Conservation (phyloP, 2,113 vertebrate species). For the Hyla sarda region DNA sequence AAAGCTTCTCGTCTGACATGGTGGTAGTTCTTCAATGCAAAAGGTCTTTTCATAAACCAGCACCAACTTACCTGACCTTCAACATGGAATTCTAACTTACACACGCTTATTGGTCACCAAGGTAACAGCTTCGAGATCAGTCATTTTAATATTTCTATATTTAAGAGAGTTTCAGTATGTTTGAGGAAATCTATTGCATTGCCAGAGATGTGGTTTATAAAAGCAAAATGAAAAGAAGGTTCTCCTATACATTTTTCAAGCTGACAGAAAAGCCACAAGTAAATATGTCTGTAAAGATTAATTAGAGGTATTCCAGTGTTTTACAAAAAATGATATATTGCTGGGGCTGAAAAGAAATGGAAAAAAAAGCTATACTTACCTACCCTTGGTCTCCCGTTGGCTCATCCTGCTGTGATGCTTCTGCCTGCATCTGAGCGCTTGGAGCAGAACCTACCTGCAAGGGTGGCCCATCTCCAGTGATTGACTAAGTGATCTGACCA, state of each 20-base stretch:
- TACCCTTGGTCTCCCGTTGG: too few relatives aligned
- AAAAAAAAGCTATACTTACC: too few relatives aligned
- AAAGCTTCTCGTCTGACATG: slow-evolving; percentile 28
- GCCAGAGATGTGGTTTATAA: background rate
- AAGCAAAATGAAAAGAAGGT: background rate
- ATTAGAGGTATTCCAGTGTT: too few relatives aligned
- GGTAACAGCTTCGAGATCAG: slow-evolving; percentile 45
- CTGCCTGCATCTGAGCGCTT: too few relatives aligned
- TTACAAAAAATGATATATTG: too few relatives aligned
- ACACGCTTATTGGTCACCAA: slow-evolving; percentile 13
- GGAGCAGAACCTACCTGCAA: too few relatives aligned
- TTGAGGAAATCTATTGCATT: background rate
- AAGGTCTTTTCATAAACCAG: slow-evolving; percentile 37
- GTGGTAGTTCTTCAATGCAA: slow-evolving; percentile 14
- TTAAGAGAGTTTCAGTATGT: slow-evolving; percentile 4
- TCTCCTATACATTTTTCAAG: background rate
- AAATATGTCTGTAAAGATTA: background rate
- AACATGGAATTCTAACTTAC: slow-evolving; percentile 22
- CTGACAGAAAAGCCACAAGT: too few relatives aligned
- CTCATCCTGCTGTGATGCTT: too few relatives aligned
- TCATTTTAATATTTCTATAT: slow-evolving; percentile 20
- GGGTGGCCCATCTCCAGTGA: too few relatives aligned
- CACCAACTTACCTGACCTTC: slow-evolving; percentile 32
- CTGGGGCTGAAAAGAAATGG: too few relatives aligned
- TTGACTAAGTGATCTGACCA: too few relatives aligned